Evolutionary conservation across 2,113 vertebrate genomes (phyloP).

Genomic region (Piliocolobus tephrosceles): DNA sequence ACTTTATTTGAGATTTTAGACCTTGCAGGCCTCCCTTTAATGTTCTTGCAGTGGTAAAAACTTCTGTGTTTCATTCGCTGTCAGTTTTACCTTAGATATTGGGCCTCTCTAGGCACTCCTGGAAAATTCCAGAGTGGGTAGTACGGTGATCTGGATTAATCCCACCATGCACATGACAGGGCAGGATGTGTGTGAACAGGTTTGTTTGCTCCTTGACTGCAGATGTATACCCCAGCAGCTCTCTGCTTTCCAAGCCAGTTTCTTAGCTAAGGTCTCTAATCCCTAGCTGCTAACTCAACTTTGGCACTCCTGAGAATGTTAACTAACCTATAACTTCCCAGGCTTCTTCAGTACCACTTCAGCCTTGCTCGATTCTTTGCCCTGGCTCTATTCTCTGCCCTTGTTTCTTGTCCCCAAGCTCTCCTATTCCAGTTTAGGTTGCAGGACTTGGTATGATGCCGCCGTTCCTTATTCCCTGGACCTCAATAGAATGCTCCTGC

Average conservation of each 20-base stretch:
- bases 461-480: background rate
- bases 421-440: background rate
- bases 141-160: background rate
- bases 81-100: background rate
- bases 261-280: background rate
- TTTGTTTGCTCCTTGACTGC: background rate
- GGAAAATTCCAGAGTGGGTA: background rate
- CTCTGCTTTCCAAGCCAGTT: background rate
- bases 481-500: background rate
- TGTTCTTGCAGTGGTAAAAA: background rate
- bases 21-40: background rate
- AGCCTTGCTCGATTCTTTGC: background rate
- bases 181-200: background rate
- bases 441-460: background rate
- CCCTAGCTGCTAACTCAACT: background rate
- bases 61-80: background rate
- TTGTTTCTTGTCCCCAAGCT: background rate
- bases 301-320: background rate
- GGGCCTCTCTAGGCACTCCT: background rate
- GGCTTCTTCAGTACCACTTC: background rate
- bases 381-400: background rate
- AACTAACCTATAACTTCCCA: background rate
- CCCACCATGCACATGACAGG: background rate
- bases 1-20: conserved; percentile 12
- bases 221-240: background rate